Conservation (phyloP, 2,888 invertebrate genomes). For the Ferrisia virgata region DNA sequence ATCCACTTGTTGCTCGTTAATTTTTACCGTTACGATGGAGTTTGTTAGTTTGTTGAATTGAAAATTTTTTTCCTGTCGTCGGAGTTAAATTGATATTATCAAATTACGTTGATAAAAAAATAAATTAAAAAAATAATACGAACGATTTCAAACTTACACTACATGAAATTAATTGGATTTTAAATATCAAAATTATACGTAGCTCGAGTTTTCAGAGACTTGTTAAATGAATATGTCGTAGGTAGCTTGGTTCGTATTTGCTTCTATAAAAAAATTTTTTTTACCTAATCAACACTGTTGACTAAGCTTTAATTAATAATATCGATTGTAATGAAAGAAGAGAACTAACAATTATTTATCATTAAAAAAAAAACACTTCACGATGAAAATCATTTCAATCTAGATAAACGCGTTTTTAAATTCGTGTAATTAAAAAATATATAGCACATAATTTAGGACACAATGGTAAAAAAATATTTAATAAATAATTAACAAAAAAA, state of each 20-base stretch:
- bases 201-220: too few species aligned
- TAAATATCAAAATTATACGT: too few species aligned
- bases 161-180: too few species aligned
- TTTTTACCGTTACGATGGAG: not conserved
- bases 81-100: not conserved
- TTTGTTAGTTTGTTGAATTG: not conserved
- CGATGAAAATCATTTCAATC: not conserved
- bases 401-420: not conserved
- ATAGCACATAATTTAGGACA: constrained; percentile 38
- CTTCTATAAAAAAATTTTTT: too few species aligned
- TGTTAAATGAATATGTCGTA: too few species aligned
- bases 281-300: too few species aligned
- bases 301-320: too few species aligned
- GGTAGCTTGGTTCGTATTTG: too few species aligned
- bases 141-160: not conserved
- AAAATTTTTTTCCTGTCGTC: not conserved
- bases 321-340: too few species aligned
- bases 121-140: not conserved
- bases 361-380: too few species aligned
- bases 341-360: too few species aligned
- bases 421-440: constrained; percentile 24
- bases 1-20: constrained; percentile 20
- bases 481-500: constrained; percentile 32
- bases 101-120: not conserved
- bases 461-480: constrained; percentile 33